Evolutionary conservation across 2,797 vertebrate species (phyloP).

Genomic region (Hyperoplus lanceolatus): DNA sequence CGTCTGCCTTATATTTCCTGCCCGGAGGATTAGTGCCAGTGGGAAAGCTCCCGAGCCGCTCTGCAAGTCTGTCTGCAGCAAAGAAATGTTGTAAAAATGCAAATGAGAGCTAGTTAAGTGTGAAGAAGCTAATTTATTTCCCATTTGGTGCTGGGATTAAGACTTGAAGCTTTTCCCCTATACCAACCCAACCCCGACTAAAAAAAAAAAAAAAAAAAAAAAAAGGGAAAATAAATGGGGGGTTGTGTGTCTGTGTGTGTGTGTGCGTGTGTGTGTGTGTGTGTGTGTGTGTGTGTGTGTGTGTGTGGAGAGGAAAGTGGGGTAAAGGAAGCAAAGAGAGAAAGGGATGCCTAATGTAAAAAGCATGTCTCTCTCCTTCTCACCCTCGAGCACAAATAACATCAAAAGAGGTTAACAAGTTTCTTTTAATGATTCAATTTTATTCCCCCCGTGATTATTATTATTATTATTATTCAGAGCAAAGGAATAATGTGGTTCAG

Average conservation of each 20-base stretch:
- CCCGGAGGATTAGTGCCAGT: slow-evolving; percentile 87
- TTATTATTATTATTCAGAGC: not conserved
- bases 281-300: no score
- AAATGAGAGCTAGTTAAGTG: slow-evolving; percentile 92
- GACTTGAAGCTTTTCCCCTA: slow-evolving; percentile 86
- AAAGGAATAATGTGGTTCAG: not conserved
- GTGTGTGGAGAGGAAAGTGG: slow-evolving; percentile 44
- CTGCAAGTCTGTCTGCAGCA: slow-evolving; percentile 66
- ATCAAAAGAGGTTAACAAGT: not conserved
- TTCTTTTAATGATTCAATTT: slow-evolving; percentile 11
- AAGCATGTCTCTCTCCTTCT: slow-evolving; percentile 25
- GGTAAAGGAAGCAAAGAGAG: slow-evolving; percentile 44
- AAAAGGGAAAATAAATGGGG: no score
- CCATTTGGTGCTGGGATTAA: slow-evolving; percentile 90
- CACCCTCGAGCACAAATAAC: slow-evolving; percentile 13
- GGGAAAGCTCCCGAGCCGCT: slow-evolving; percentile 80
- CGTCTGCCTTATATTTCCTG: slow-evolving; percentile 63
- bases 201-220: slow-evolving; percentile 15
- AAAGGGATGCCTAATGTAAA: no score
- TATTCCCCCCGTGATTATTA: not conserved
- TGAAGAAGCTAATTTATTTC: slow-evolving; percentile 94
- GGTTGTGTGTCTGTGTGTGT: no score
- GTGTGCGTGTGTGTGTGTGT: no score
- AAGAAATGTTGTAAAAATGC: slow-evolving; percentile 69
- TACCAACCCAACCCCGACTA: slow-evolving; percentile 50